Evolutionary conservation across 2,113 vertebrate genomes (phyloP).

Genomic region (Rhinoderma darwinii): DNA sequence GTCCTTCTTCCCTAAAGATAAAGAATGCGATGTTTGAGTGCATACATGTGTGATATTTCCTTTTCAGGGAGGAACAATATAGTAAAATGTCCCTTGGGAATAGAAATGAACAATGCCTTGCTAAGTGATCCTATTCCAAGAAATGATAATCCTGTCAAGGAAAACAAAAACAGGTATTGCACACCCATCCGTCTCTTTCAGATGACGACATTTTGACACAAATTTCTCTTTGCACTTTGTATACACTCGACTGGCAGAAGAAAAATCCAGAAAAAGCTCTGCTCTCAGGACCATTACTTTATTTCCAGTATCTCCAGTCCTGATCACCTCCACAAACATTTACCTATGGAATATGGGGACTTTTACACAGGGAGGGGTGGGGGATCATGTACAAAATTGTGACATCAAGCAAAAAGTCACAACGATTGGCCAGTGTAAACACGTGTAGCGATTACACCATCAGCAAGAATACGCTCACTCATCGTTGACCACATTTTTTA

Average conservation of each 20-base stretch:
- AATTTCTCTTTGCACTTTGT: background rate
- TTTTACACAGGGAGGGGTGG: no score
- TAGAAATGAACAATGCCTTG: conserved; percentile 15
- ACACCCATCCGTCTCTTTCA: conserved; percentile 20
- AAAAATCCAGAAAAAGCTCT: background rate
- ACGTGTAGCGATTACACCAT: no score
- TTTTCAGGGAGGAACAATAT: background rate
- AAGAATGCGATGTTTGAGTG: background rate
- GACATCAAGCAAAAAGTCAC: no score
- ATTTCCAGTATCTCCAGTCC: no score
- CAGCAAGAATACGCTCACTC: no score
- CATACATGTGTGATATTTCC: background rate
- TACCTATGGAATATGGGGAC: no score
- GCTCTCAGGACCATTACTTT: background rate
- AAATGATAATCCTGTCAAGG: conserved; percentile 4
- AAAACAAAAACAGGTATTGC: conserved; percentile 10
- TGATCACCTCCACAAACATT: no score
- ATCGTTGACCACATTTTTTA: no score
- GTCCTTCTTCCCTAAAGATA: background rate
- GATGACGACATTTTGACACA: background rate
- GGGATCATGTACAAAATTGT: no score
- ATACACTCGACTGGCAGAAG: background rate
- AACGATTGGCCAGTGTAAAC: no score
- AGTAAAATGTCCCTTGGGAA: background rate
- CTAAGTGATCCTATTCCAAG: background rate